Evolutionary conservation across 2,888 invertebrate genomes (phyloP).

Genomic region (Halocaridina rubra): DNA sequence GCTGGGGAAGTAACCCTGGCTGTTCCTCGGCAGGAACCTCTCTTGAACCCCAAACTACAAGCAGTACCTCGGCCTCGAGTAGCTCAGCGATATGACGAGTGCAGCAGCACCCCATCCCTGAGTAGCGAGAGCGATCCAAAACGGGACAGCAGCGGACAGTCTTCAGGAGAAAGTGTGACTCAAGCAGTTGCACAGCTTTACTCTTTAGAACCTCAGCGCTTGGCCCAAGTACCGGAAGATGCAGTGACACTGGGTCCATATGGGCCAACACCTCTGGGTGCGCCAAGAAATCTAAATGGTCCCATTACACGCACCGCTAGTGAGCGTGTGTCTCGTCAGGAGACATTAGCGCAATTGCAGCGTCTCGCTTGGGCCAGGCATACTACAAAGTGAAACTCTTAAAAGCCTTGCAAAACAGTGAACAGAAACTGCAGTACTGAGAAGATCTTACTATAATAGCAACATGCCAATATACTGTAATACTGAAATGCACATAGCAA

Average conservation of each 20-base stretch:
- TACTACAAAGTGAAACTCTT: constrained; percentile 78
- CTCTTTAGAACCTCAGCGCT: constrained; percentile 30
- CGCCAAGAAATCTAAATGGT: constrained; percentile 44
- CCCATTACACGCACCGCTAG: constrained; percentile 77
- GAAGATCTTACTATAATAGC: too few species aligned
- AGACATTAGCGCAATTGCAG: constrained; percentile 85
- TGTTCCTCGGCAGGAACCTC: constrained; percentile 53
- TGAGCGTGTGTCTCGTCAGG: constrained; percentile 86
- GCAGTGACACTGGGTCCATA: constrained; percentile 49
- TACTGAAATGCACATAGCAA: too few species aligned
- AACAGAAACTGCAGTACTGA: too few species aligned
- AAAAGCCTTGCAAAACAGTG: background rate
- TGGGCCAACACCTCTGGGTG: constrained; percentile 45
- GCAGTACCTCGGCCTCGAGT: constrained; percentile 17
- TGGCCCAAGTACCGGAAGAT: constrained; percentile 61
- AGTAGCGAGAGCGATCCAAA: constrained; percentile 53
- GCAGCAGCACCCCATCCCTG: constrained; percentile 49
- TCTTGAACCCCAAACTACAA: constrained; percentile 17
- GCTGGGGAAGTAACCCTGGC: constrained; percentile 54
- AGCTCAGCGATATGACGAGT: constrained; percentile 38
- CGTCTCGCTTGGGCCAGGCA: constrained; percentile 87
- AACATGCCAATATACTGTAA: too few species aligned
- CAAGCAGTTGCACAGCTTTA: constrained; percentile 56
- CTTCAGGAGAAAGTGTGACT: constrained; percentile 62
- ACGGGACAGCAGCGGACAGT: constrained; percentile 60